Evolutionary conservation across 2,797 vertebrate species (phyloP).

Genomic region (Aulostomus chinensis): DNA sequence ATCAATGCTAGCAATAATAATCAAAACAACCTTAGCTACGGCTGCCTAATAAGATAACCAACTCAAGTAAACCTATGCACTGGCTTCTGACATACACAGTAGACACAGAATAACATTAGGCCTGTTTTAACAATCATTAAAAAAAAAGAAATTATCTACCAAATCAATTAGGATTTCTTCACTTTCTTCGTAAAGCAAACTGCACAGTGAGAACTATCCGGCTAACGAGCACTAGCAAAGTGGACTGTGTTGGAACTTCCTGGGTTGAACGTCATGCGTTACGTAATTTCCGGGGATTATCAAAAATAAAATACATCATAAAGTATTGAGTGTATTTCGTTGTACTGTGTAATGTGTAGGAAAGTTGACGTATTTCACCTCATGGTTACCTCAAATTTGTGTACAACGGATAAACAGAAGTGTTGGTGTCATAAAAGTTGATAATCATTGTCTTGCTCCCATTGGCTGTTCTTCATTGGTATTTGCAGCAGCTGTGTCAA

Average conservation of each 20-base stretch:
- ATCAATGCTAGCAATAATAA: constrained; percentile 16
- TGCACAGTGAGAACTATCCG: not conserved
- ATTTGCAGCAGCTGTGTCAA: constrained; percentile 43
- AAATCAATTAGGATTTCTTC: not conserved
- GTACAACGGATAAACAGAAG: not conserved
- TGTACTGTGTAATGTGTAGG: too few relatives aligned
- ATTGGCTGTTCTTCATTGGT: constrained; percentile 40
- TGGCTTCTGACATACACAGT: not conserved
- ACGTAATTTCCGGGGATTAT: constrained; percentile 44
- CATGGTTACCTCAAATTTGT: not conserved
- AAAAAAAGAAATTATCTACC: rapidly evolving
- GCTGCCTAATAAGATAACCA: constrained; percentile 43
- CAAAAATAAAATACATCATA: constrained; percentile 1
- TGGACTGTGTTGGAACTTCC: constrained; percentile 51
- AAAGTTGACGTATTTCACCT: not conserved
- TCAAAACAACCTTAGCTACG: constrained; percentile 52
- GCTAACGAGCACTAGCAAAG: not conserved
- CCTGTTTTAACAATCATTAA: rapidly evolving
- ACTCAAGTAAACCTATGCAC: constrained; percentile 9
- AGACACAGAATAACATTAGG: rapidly evolving
- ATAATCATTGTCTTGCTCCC: constrained; percentile 1
- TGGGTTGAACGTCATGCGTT: constrained; percentile 3
- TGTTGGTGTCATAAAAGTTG: not conserved
- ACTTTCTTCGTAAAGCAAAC: constrained; percentile 7
- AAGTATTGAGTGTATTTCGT: too few relatives aligned